Conservation (phyloP, 2,797 vertebrate genomes). For the Myotis pilosus region DNA sequence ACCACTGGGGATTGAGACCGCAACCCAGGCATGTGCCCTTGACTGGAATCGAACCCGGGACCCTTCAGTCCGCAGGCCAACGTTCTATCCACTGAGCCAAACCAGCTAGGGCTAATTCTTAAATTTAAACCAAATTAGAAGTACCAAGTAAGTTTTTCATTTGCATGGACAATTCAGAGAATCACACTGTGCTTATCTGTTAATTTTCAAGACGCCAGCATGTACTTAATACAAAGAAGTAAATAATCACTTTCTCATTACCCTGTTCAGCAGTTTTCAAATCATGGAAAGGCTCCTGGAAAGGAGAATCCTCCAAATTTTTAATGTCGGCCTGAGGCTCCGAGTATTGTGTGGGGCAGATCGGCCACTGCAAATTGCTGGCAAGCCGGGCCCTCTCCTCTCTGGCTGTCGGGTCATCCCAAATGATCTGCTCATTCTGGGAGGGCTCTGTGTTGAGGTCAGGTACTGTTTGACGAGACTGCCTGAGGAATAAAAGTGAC, state of each 20-base stretch:
- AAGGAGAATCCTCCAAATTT: constrained; percentile 69
- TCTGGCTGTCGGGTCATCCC: constrained; percentile 97
- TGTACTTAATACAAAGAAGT: neutral
- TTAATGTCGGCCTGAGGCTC: constrained; percentile 82
- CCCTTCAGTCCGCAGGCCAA: no score
- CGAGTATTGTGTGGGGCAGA: constrained; percentile 91
- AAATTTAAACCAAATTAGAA: constrained; percentile 21
- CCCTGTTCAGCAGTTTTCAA: constrained; percentile 90
- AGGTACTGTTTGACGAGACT: constrained; percentile 86
- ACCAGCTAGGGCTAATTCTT: neutral
- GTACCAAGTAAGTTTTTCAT: neutral
- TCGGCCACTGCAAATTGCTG: constrained; percentile 96
- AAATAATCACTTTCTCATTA: constrained; percentile 76
- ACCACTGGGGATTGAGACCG: no score
- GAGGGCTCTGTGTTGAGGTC: constrained; percentile 96
- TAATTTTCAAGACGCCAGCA: constrained; percentile 9
- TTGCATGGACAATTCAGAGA: constrained; percentile 21
- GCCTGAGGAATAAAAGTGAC: constrained; percentile 82
- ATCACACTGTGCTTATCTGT: neutral
- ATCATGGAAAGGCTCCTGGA: constrained; percentile 87
- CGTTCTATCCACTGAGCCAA: no score
- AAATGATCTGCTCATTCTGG: constrained; percentile 97
- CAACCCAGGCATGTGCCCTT: no score
- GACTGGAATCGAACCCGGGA: no score
- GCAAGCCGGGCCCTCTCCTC: constrained; percentile 97